Evolutionary conservation across 2,888 invertebrate genomes (phyloP).

Genomic region (Amblyjoppa fuscipennis): DNA sequence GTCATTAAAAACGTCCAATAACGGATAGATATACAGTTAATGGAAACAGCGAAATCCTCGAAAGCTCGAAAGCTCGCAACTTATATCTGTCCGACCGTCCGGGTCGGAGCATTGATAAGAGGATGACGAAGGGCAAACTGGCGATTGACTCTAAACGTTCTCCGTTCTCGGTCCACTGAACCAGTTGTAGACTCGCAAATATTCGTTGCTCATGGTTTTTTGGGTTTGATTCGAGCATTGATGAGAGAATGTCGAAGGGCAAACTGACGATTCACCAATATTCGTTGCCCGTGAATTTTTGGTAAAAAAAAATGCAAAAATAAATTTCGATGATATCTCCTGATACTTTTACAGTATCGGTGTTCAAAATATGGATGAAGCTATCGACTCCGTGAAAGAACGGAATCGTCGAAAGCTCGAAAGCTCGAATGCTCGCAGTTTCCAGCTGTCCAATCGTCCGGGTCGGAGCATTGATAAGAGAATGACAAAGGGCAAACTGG

Average conservation of each 20-base stretch:
- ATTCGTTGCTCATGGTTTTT: neutral
- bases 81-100: neutral
- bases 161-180: neutral
- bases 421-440: neutral
- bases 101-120: slow-evolving; percentile 1
- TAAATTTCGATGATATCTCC: too few species aligned
- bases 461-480: neutral
- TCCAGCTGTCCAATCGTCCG: neutral
- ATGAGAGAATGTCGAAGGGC: too few species aligned
- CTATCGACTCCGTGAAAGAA: too few species aligned
- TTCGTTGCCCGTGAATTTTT: too few species aligned
- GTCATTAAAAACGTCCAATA: slow-evolving; percentile 19
- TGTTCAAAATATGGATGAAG: too few species aligned
- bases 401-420: neutral
- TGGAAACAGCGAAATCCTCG: neutral
- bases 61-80: neutral
- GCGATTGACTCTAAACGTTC: neutral
- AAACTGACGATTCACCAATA: neutral
- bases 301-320: too few species aligned
- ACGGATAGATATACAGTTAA: neutral
- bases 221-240: too few species aligned
- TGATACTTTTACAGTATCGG: too few species aligned
- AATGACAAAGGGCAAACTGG: neutral
- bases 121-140: neutral
- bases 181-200: neutral